These are phyloP conservation scores for Agrotis clavis DNA, from an alignment of 2,888 invertebrate genomes.

Conservation along the genomic window DNA sequence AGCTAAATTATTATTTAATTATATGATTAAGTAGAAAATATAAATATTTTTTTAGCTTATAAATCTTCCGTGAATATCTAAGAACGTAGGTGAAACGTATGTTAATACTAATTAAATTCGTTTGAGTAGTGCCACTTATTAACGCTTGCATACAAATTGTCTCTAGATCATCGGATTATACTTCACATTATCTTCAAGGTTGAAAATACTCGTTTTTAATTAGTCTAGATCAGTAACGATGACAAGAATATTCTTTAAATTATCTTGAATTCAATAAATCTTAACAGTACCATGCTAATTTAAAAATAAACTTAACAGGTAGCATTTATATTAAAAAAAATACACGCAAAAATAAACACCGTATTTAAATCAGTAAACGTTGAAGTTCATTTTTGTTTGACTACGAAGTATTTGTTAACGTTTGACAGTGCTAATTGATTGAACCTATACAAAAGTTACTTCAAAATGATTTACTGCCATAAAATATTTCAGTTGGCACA, in stretches of 20 bases:
- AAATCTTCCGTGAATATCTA: constrained; percentile 4
- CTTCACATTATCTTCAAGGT: constrained; percentile 48
- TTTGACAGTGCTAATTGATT: constrained; percentile 41
- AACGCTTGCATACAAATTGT: constrained; percentile 40
- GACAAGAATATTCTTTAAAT: neutral
- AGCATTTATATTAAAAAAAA: neutral
- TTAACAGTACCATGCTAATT: neutral
- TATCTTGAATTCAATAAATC: neutral
- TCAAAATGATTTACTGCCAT: constrained; percentile 22
- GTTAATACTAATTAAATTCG: constrained; percentile 34
- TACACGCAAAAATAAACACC: neutral
- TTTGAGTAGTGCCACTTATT: constrained; percentile 27
- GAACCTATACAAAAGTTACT: constrained; percentile 13
- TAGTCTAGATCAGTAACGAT: constrained; percentile 29
- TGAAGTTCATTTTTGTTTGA: constrained; percentile 21
- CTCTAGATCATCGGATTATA: constrained; percentile 42
- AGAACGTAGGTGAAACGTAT: constrained; percentile 28
- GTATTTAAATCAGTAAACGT: neutral
- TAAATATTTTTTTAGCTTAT: neutral
- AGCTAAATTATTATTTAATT: too few relatives aligned
- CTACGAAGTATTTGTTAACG: constrained; percentile 11
- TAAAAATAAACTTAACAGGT: neutral
- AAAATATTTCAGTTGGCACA: constrained; percentile 10
- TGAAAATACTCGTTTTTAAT: constrained; percentile 46
- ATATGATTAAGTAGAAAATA: neutral